Evolutionary conservation across 1,140 invertebrate species (phyloP).

Genomic region (Atta cephalotes): DNA sequence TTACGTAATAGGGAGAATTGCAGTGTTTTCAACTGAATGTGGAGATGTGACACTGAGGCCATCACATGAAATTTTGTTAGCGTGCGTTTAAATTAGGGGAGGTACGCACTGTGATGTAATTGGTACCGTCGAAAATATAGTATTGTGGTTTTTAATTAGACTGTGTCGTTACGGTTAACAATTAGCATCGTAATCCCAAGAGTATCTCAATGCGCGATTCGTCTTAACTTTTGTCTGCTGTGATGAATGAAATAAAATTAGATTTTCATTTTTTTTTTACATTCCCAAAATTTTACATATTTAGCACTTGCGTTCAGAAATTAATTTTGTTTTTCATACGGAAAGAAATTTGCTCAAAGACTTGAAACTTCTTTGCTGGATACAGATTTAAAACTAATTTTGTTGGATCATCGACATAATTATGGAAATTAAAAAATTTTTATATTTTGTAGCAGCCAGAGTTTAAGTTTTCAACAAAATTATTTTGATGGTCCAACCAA

Average conservation of each 20-base stretch:
- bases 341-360: no score
- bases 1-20: slow-evolving; percentile 31
- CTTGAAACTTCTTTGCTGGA: no score
- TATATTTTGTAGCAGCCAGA: no score
- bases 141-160: slow-evolving; percentile 40
- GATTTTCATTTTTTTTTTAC: not conserved
- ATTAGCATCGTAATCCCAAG: slow-evolving; percentile 30
- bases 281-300: no score
- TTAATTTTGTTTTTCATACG: not conserved
- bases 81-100: slow-evolving; percentile 30
- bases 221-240: not conserved
- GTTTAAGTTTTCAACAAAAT: no score
- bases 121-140: not conserved
- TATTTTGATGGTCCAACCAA: no score
- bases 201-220: not conserved
- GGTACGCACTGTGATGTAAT: slow-evolving; percentile 6
- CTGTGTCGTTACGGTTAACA: not conserved
- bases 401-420: no score
- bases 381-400: no score
- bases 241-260: not conserved
- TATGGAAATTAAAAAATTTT: no score
- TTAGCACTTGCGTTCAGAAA: not conserved
- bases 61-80: slow-evolving; percentile 23
- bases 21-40: not conserved
- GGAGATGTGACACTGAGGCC: not conserved